A percentile compares a stretch with the other conserved stretches of the same genome.
Conservation (phyloP, 2,888 invertebrate genomes). For the Leptinotarsa haldemani region DNA sequence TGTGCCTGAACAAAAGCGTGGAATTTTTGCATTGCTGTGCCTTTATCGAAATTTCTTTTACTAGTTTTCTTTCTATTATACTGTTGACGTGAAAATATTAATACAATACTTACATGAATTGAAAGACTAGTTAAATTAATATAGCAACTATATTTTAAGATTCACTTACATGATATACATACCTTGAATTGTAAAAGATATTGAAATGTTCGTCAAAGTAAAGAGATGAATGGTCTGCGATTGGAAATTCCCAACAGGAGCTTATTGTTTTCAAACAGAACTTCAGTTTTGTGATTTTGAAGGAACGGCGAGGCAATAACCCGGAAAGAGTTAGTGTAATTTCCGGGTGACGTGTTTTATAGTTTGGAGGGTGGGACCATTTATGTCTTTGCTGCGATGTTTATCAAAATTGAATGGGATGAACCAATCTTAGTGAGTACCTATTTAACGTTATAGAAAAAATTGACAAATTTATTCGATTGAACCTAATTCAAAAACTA, state of each 20-base stretch:
- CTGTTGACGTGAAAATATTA: slow-evolving; percentile 8
- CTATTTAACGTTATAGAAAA: slow-evolving; percentile 14
- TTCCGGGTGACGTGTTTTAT: background rate
- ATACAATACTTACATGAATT: slow-evolving; percentile 23
- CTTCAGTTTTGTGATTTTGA: no score
- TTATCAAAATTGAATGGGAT: slow-evolving; percentile 2
- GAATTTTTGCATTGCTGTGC: slow-evolving; percentile 35
- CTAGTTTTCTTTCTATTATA: slow-evolving; percentile 19
- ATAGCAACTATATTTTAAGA: slow-evolving; percentile 25
- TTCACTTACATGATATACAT: slow-evolving; percentile 22
- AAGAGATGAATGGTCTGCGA: background rate
- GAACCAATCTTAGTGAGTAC: slow-evolving; percentile 13
- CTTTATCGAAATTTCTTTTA: slow-evolving; percentile 27
- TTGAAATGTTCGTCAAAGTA: background rate
- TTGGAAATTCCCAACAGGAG: background rate
- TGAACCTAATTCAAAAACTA: slow-evolving; percentile 25
- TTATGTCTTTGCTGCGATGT: background rate
- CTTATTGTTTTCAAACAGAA: no score
- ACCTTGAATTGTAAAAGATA: background rate
- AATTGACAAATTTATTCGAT: slow-evolving; percentile 22
- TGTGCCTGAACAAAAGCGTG: slow-evolving; percentile 23
- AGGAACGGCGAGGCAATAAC: no score
- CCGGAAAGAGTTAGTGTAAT: no score
- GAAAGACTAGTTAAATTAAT: slow-evolving; percentile 20
- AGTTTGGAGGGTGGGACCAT: background rate